Base-by-base conservation (phyloP, 2,797 vertebrate genomes). In the Gymnothorax javanicus region DNA sequence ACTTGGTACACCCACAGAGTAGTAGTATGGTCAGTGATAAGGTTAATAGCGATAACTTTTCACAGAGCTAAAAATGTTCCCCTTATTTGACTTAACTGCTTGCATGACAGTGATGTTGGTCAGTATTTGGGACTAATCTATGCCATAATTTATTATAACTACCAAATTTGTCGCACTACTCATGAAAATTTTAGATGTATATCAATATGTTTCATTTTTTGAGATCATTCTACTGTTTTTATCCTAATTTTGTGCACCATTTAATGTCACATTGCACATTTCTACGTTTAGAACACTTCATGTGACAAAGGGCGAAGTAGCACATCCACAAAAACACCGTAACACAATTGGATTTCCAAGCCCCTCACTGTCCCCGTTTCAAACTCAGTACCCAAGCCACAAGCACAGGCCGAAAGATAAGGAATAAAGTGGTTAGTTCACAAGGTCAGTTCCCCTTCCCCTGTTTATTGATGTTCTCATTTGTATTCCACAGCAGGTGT, bases 401-500 rank as follows among this genome's bases (percentile, higher is more conserved):
- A 75, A 62, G 59, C 81, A 75, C 77, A 73, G 50, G 56, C 62
- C 33, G 17, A 64, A 17, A 83, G 52, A 73, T 83, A 86, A 88
- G 79, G 82, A 27, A 23, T 4, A 50, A 58, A 50, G 50, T 75
- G 67, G 84, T 85, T 85, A 85, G 67, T 85, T 73, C 84, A 85
- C 50, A 73, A 85, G 67, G 87, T 60, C 69, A 73, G 60, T 8
- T 54, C 85, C 33, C 58, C 60, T 33, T 15, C 64, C 25, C 59
- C 71, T 52, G 54, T 62, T 75, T 75, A 84, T 77, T 69, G 27
- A 67, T 87, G n/a, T 62, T 88, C 84, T 86, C n/a, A 86, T 90
- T 87, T 84, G 85, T 88, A 90, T 89, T 90, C 88, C 43, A 79
- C 43, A 33, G 58, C 33, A 77, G 69, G 11, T 88, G 50, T 79